phyloP scores from a whole-genome alignment of 2,113 vertebrate species.

The Callithrix jacchus region DNA sequence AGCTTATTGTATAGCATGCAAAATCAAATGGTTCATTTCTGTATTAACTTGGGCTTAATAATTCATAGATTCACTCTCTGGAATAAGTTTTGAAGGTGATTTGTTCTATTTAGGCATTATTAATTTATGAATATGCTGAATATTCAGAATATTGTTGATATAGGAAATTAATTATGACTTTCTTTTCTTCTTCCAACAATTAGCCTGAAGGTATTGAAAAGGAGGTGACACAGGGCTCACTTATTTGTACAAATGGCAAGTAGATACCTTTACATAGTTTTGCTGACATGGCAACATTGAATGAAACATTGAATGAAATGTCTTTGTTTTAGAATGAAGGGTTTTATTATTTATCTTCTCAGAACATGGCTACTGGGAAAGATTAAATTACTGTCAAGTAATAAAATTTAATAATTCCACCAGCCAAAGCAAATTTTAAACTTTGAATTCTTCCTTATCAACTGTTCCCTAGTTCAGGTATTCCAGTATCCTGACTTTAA shows the following conservation, averaged over 20 bases:
- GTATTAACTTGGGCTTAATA: not conserved
- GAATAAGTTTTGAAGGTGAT: not conserved
- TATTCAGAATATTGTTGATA: not conserved
- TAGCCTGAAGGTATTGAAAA: constrained; percentile 80
- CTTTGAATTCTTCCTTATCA: not conserved
- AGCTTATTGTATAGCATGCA: not conserved
- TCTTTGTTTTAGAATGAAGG: not conserved
- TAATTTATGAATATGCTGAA: not conserved
- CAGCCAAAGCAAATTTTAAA: not conserved
- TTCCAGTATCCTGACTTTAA: not conserved
- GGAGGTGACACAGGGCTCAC: constrained; percentile 75
- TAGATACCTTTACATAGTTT: not conserved
- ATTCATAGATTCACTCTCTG: not conserved
- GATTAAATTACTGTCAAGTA: not conserved
- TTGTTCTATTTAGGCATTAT: not conserved
- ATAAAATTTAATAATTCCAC: not conserved
- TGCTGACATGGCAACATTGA: not conserved
- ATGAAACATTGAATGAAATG: not conserved
- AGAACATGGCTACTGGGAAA: not conserved
- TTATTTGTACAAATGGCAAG: constrained; percentile 78
- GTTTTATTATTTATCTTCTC: not conserved
- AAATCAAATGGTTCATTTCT: not conserved
- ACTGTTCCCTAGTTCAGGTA: not conserved
- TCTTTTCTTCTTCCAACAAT: not conserved
- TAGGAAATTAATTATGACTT: not conserved